Evolutionary conservation across 1,140 invertebrate species (phyloP), one percentile per base, ranked within the genome.

Genomic region (Xylocopa sonorina): DNA sequence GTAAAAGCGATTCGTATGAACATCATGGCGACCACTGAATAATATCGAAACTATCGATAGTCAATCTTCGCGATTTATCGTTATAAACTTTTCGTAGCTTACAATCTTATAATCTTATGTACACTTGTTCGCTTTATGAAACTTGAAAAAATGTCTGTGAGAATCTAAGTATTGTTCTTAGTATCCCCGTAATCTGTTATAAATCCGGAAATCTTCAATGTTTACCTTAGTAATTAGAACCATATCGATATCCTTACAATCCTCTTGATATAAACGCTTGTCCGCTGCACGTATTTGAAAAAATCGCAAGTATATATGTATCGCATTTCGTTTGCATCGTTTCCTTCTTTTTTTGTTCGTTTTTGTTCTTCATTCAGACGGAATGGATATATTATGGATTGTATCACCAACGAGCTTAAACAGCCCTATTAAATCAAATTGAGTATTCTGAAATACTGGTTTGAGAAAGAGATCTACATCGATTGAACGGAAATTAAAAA

Each of bases 341-440:
- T 55, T 48, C 38, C 41, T 73, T 62, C 53, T 41, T 29, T 60
- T 64, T 43, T 50, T 50, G 21, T 43, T 74, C 43, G 14, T 34
- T 79, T 85, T 79, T 74, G 5, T 27, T 69, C 69, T 69, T 69
- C 72, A 48, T 74, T 86, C 72, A 85, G 84, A 86, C 83, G 83
- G 84, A 86, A 86, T 86, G 60, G 78, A 77, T 85, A 82, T 85
- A 71, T 80, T 80, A 78, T 66, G 68, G 50, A 85, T 74, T 82
- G 38, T 78, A 85, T 86, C 75, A 71, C 83, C 68, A 41, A 84
- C 29, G 48, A 71, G 53, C 76, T 75, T 57, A 34, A 67, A 32
- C 9, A 63, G 53, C 50, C 21, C 41, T 79, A 50, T 60, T 27
- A 62, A 60, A 48, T 53, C n/a, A 60, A 77, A 81, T 24, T 62